phyloP scores from a whole-genome alignment of 2,797 vertebrate genomes.

The Emydoidea blandingii region DNA sequence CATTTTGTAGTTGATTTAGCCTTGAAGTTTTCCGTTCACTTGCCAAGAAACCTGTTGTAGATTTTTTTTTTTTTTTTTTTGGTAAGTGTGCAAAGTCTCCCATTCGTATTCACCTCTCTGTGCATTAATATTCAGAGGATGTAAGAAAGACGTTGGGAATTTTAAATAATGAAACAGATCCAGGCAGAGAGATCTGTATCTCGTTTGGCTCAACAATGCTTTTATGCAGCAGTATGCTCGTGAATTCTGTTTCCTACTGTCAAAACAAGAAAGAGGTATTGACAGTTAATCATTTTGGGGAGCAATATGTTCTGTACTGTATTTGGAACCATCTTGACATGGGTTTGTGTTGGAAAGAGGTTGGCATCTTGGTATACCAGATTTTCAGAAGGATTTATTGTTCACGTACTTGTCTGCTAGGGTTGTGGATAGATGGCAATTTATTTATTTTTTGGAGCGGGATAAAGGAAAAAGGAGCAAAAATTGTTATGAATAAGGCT shows the following conservation, averaged over 20 bases:
- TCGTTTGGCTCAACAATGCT: constrained; percentile 24
- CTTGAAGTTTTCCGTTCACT: constrained; percentile 52
- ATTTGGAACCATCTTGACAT: background rate
- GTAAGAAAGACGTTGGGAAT: constrained; percentile 13
- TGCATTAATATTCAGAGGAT: constrained; percentile 45
- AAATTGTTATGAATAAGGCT: constrained; percentile 65
- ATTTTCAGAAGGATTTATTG: constrained; percentile 41
- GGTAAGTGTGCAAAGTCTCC: constrained; percentile 15
- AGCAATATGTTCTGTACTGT: background rate
- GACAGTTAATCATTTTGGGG: background rate
- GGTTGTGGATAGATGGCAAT: constrained; percentile 67
- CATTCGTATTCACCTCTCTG: constrained; percentile 31
- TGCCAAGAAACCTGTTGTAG: constrained; percentile 54
- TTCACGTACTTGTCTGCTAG: constrained; percentile 61
- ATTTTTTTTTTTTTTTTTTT: constrained; percentile 23
- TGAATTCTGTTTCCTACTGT: background rate
- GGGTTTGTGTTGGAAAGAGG: constrained; percentile 40
- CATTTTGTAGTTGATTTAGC: constrained; percentile 1
- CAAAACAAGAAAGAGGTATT: background rate
- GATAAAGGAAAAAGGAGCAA: constrained; percentile 28
- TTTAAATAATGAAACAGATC: constrained; percentile 64
- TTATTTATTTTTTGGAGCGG: constrained; percentile 47
- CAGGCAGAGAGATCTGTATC: constrained; percentile 30
- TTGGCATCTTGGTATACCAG: background rate
- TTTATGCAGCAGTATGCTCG: constrained; percentile 36